phyloP scores from a whole-genome alignment of 2,888 invertebrate species.

The Drosophila prostipennis region DNA sequence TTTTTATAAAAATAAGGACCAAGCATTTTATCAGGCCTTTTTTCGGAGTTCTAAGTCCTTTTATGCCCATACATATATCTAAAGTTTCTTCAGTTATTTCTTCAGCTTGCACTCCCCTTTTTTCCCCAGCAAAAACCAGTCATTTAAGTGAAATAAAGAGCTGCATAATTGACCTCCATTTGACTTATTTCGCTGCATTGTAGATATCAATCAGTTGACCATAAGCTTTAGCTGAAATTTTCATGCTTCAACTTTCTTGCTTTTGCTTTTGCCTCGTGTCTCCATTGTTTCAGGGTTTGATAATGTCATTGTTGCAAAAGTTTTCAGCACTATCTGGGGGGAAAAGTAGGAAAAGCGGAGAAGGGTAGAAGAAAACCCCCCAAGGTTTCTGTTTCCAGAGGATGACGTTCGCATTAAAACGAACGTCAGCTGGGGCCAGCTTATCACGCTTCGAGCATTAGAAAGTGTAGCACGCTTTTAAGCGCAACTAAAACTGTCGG shows the following conservation, averaged over 20 bases:
- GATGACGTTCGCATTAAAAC: conserved; percentile 75
- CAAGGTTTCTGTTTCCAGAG: conserved; percentile 23
- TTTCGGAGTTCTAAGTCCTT: too few species aligned
- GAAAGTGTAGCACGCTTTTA: conserved; percentile 71
- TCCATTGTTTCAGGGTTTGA: conserved; percentile 39
- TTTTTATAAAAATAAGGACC: too few species aligned
- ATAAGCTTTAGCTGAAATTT: conserved; percentile 36
- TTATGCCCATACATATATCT: too few species aligned
- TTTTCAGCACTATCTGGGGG: conserved; percentile 45
- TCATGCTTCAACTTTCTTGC: conserved; percentile 33
- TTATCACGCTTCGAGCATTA: conserved; percentile 63
- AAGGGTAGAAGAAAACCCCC: conserved; percentile 6
- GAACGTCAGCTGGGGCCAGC: conserved; percentile 68
- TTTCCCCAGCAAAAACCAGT: too few species aligned
- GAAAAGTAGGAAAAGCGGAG: background rate
- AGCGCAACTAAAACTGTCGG: conserved; percentile 71
- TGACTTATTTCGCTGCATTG: conserved; percentile 2
- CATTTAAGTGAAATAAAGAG: conserved; percentile 10
- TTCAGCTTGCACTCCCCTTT: too few species aligned
- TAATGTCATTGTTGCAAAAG: conserved; percentile 66
- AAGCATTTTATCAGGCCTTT: too few species aligned
- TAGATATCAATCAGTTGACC: conserved; percentile 37
- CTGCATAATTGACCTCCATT: conserved; percentile 11
- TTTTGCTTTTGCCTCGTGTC: conserved; percentile 5
- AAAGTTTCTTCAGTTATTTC: too few species aligned